Percentiles rank a stretch among this genome's conserved stretches.
phyloP scores from a whole-genome alignment of 2,888 invertebrate species.

The Fragum sueziense region DNA sequence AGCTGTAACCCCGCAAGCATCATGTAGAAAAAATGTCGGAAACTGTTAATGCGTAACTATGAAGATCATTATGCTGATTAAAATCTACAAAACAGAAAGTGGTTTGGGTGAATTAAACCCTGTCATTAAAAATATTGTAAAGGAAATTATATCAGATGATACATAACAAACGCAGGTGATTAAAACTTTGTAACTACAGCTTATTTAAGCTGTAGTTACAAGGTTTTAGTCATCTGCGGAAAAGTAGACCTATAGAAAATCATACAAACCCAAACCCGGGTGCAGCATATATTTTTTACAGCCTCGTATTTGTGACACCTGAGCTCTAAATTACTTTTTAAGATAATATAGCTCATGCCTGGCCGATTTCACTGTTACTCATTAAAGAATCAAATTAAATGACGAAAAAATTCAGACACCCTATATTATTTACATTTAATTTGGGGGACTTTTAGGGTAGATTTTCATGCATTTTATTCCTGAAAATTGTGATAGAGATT shows the following conservation, averaged over 20 bases:
- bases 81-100: not conserved
- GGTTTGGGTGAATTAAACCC: not conserved
- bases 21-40: too few species aligned
- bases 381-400: conserved; percentile 52
- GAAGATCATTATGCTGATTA: not conserved
- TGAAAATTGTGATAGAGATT: too few species aligned
- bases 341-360: conserved; percentile 45
- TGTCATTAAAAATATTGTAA: not conserved
- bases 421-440: conserved; percentile 10
- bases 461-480: too few species aligned
- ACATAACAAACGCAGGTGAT: too few species aligned
- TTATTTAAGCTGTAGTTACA: too few species aligned
- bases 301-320: conserved; percentile 41
- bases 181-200: too few species aligned
- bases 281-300: conserved; percentile 18
- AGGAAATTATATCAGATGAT: not conserved
- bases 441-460: conserved; percentile 11
- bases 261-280: not conserved
- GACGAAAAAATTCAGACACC: conserved; percentile 23
- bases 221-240: too few species aligned
- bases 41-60: not conserved
- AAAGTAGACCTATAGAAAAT: not conserved
- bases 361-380: conserved; percentile 50
- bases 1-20: too few species aligned
- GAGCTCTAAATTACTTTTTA: conserved; percentile 47